Conservation (phyloP, 2,888 invertebrate genomes). For the Mechanitis messenoides region DNA sequence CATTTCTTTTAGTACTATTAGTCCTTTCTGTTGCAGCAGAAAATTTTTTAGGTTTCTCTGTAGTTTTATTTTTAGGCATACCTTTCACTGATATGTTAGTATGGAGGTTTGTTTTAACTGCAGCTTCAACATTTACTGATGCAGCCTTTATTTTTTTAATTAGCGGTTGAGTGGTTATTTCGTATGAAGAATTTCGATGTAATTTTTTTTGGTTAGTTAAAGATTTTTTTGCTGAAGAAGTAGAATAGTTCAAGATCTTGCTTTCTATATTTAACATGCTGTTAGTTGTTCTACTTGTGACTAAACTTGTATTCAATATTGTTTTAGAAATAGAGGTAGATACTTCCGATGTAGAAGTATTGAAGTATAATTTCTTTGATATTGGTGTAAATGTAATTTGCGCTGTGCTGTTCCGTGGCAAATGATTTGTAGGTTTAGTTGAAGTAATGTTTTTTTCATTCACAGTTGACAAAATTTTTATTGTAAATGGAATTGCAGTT, state of each 20-base stretch:
- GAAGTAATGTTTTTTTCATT: conserved; percentile 24
- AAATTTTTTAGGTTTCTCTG: conserved; percentile 26
- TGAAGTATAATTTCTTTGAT: conserved; percentile 20
- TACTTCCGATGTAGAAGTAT: conserved; percentile 18
- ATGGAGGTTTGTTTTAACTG: conserved; percentile 13
- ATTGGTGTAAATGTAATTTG: conserved; percentile 12
- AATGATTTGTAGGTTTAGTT: conserved; percentile 16
- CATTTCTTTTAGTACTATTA: conserved; percentile 30
- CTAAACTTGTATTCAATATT: conserved; percentile 24
- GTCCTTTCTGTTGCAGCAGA: conserved; percentile 24
- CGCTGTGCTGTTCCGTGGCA: conserved; percentile 19
- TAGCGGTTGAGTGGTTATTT: conserved; percentile 32
- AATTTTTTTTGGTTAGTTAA: conserved; percentile 37
- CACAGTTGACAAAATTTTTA: conserved; percentile 29
- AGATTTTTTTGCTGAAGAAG: conserved; percentile 50
- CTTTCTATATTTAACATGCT: conserved; percentile 57
- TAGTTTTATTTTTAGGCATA: conserved; percentile 21
- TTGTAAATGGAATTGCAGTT: conserved; percentile 37
- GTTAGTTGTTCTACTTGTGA: conserved; percentile 57
- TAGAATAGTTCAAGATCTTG: conserved; percentile 47
- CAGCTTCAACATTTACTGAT: conserved; percentile 18
- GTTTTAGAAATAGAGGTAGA: conserved; percentile 19
- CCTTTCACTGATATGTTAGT: conserved; percentile 15
- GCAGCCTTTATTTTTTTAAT: conserved; percentile 24
- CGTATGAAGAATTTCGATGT: conserved; percentile 25